Evolutionary conservation across 2,888 invertebrate genomes (phyloP).

Genomic region (Drosophila ezoana): DNA sequence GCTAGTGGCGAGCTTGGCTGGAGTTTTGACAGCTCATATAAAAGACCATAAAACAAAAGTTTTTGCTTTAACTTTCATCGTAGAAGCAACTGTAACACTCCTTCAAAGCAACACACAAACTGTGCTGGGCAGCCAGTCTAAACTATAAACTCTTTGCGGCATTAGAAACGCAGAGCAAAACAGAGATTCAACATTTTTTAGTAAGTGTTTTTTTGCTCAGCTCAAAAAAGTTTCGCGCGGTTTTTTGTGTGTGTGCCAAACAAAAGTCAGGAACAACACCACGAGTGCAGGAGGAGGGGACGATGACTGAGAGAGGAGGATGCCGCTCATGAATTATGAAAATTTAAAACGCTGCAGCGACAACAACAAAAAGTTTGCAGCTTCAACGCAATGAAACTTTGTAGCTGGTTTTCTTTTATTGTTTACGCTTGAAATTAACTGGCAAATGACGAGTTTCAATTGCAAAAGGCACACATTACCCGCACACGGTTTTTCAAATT

Average conservation of each 20-base stretch:
- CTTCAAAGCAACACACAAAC: slow-evolving; percentile 68
- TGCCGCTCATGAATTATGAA: slow-evolving; percentile 73
- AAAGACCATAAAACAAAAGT: slow-evolving; percentile 82
- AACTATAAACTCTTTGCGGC: slow-evolving; percentile 79
- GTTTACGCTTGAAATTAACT: slow-evolving; percentile 73
- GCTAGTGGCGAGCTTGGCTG: slow-evolving; percentile 35
- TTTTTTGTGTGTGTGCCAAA: slow-evolving; percentile 62
- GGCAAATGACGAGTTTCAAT: slow-evolving; percentile 71
- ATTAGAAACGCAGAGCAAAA: slow-evolving; percentile 68
- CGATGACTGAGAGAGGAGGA: background rate
- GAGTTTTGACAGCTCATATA: slow-evolving; percentile 81
- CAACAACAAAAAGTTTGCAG: slow-evolving; percentile 36
- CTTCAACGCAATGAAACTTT: slow-evolving; percentile 65
- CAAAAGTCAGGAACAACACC: slow-evolving; percentile 66
- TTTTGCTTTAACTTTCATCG: slow-evolving; percentile 74
- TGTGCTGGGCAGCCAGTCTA: slow-evolving; percentile 40
- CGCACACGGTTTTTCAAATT: slow-evolving; percentile 3
- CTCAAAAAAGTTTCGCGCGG: slow-evolving; percentile 47
- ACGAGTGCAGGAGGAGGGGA: slow-evolving; percentile 4
- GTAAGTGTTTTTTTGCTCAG: slow-evolving; percentile 18
- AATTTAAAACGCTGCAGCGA: slow-evolving; percentile 59
- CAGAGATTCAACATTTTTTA: slow-evolving; percentile 63
- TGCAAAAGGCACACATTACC: slow-evolving; percentile 50
- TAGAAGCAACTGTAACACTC: slow-evolving; percentile 73
- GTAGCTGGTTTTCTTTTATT: slow-evolving; percentile 41